A percentile compares a stretch with the other conserved stretches of the same genome.
Evolutionary conservation across 1,140 invertebrate genomes (phyloP).

Genomic region (Cyrtorhinus lividipennis): DNA sequence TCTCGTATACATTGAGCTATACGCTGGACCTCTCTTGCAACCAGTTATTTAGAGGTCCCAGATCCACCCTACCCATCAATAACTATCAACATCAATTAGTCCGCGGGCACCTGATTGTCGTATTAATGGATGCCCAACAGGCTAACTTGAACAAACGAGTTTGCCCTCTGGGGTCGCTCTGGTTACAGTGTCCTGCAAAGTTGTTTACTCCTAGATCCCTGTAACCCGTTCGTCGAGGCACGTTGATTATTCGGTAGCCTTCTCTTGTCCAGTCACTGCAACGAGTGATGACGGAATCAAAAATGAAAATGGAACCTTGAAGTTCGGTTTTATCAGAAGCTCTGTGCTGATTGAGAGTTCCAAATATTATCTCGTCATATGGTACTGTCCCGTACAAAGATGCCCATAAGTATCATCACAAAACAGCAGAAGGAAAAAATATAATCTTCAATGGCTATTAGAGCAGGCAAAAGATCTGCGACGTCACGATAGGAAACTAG

Average conservation of each 20-base stretch:
- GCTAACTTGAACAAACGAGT: neutral
- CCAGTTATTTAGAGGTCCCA: neutral
- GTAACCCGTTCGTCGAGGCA: neutral
- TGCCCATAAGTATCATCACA: no score
- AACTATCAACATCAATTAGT: conserved; percentile 7
- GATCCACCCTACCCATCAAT: conserved; percentile 1
- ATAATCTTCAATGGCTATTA: no score
- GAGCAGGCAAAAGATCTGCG: no score
- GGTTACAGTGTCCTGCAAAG: neutral
- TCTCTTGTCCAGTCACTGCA: no score
- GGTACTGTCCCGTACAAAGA: no score
- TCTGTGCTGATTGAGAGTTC: neutral
- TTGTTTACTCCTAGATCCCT: neutral
- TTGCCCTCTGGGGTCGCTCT: neutral
- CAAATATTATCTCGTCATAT: no score
- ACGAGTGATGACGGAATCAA: no score
- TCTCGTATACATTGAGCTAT: no score
- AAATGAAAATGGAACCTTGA: neutral
- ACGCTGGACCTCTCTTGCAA: no score
- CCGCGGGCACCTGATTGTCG: neutral
- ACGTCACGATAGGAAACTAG: no score
- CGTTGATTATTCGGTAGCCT: no score
- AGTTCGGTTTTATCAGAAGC: neutral
- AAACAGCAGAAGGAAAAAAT: no score
- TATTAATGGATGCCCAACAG: neutral